A percentile compares a stretch with the other conserved stretches of the same genome.
Conservation (phyloP, 2,888 invertebrate genomes). For the Dromius quadrimaculatus region DNA sequence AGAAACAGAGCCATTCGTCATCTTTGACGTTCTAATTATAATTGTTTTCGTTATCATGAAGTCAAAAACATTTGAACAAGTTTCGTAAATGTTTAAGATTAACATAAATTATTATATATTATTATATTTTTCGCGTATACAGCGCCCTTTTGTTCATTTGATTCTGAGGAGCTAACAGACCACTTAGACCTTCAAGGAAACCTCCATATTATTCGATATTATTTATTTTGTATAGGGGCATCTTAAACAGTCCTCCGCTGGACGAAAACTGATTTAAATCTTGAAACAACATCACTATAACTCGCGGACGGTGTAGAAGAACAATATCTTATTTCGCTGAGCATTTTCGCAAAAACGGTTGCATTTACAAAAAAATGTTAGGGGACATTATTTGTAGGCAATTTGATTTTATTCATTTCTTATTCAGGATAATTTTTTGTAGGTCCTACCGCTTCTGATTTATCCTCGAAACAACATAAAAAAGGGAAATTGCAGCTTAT, state of each 20-base stretch:
- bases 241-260: background rate
- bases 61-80: background rate
- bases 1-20: conserved; percentile 7
- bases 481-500: too few relatives aligned
- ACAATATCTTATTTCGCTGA: too few relatives aligned
- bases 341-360: too few relatives aligned
- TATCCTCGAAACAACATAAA: too few relatives aligned
- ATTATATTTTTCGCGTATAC: background rate
- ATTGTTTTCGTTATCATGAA: conserved; percentile 7
- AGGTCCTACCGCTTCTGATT: too few relatives aligned
- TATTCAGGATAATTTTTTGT: too few relatives aligned
- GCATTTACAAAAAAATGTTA: too few relatives aligned
- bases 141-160: background rate
- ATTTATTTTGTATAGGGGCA: background rate
- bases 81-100: conserved; percentile 12
- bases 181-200: too few relatives aligned
- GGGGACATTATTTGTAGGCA: too few relatives aligned
- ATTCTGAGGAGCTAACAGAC: background rate
- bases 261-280: background rate
- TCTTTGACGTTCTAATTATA: conserved; percentile 25
- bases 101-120: conserved; percentile 24
- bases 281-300: background rate
- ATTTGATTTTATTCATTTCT: too few relatives aligned
- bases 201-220: background rate
- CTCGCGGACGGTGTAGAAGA: too few relatives aligned